phyloP scores from a whole-genome alignment of 2,113 vertebrate species.

The Hippopotamus amphibius region DNA sequence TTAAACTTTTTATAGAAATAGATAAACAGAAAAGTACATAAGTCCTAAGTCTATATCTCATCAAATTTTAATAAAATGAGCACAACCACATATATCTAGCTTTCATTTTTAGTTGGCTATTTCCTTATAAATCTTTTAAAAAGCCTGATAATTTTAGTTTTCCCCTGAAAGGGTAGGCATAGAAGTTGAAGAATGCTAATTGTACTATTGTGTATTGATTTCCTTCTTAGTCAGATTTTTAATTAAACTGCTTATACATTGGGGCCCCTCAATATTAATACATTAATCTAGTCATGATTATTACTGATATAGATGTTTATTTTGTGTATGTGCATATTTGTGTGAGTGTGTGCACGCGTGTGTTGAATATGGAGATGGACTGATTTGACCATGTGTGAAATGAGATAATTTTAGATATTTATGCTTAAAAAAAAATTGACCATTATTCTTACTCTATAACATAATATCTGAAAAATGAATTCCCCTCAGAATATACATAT shows the following conservation, averaged over 20 bases:
- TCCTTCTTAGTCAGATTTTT: background rate
- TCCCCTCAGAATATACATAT: background rate
- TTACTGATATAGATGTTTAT: background rate
- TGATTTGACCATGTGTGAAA: background rate
- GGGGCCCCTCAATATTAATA: background rate
- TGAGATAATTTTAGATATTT: background rate
- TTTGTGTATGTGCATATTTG: background rate
- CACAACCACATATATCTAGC: background rate
- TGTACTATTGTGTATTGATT: background rate
- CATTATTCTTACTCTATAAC: background rate
- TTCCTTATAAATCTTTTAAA: background rate
- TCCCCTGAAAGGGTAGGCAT: background rate
- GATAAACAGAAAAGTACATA: background rate
- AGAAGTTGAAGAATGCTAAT: background rate
- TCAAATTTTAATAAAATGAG: constrained; percentile 6
- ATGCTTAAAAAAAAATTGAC: background rate
- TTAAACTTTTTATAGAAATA: background rate
- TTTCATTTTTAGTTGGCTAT: constrained; percentile 2
- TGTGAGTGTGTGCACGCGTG: background rate
- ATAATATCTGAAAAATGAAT: background rate
- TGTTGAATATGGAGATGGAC: background rate
- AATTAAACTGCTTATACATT: background rate
- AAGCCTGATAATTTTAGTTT: background rate
- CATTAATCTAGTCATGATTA: background rate
- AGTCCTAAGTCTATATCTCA: background rate